phyloP scores from a whole-genome alignment of 2,113 vertebrate genomes.

The Seriola aureovittata region DNA sequence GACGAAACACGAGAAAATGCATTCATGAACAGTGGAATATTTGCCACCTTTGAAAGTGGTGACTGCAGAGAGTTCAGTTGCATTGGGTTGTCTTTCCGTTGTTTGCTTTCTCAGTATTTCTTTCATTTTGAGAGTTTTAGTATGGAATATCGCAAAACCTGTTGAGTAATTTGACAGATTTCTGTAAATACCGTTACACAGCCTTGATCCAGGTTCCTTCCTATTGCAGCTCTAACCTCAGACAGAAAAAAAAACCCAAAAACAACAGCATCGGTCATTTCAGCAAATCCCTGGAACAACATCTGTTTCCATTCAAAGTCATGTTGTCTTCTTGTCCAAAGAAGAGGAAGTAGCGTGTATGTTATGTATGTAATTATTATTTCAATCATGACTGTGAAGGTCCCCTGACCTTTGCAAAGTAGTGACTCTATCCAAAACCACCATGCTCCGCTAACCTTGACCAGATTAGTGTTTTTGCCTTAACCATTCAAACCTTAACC shows the following conservation, averaged over 20 bases:
- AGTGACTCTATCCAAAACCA: too few relatives aligned
- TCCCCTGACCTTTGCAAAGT: too few relatives aligned
- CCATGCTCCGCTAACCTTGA: too few relatives aligned
- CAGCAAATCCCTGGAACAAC: not conserved
- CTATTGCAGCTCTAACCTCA: not conserved
- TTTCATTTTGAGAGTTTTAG: not conserved
- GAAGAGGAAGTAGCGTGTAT: too few relatives aligned
- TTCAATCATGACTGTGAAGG: too few relatives aligned
- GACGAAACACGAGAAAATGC: not conserved
- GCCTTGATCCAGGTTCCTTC: not conserved
- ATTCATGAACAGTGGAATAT: constrained; percentile 13
- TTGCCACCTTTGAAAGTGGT: constrained; percentile 15
- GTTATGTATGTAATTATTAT: too few relatives aligned
- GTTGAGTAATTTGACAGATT: not conserved
- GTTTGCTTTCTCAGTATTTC: not conserved
- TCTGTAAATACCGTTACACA: not conserved
- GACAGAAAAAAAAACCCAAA: not conserved
- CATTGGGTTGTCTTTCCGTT: constrained; percentile 6
- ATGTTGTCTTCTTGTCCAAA: not conserved
- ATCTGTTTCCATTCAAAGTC: not conserved
- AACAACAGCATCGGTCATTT: not conserved
- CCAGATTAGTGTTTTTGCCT: not conserved
- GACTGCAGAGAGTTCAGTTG: not conserved
- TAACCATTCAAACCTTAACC: not conserved
- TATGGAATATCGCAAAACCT: not conserved